Base-by-base conservation (phyloP, 2,888 invertebrate species). In the Hofmannophila pseudospretella region DNA sequence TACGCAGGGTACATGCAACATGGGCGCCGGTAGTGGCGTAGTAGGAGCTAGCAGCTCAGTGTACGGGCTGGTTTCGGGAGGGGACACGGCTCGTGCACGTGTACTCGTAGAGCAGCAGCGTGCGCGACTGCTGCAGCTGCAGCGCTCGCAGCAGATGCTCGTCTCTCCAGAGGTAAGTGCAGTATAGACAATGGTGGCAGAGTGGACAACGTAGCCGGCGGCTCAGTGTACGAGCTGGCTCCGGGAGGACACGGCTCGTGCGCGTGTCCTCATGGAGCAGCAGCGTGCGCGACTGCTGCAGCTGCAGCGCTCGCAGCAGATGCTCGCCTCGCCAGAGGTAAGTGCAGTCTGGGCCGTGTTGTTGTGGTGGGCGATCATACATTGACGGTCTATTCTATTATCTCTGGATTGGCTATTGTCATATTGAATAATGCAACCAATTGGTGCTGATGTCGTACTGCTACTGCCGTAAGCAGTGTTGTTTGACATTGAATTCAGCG, bases 81-180 rank as follows among this genome's bases (percentile, higher is more conserved):
- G 47, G 48, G 81, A 49, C 63, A 50, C 76, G 43, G 65, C 81
- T 38, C 64, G 88, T 30, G 88, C 88, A 51, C 88, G 89, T 25
- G 89, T 65, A 20, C 89, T 53, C 81, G 89, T 54, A 74, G 92
- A 93, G 46, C 91, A 78, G 54, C 76, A 84, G 40, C 81, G 92
- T 56, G 91, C 91, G 51, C 89, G 95, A 7, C 79, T 95, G 54
- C 76, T 95, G 58, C 93, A 93, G 53, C 91, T 92, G 68, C 95
- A 96, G 70, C 92, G 93, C 59, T 92, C 93, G 65, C 95, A 95
- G 67, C 94, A 94, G 62, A 78, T 94, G 79, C 88, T 95, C 47
- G 94, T 95, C 56, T 92, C 85, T 22, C 79, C 81, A 0, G 85
- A 84, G 77, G 85, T 80, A 35, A 13, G n/a, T 59, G 54, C 51